phyloP scores from a whole-genome alignment of 2,797 vertebrate species.

The Phoxinus dragarum region DNA sequence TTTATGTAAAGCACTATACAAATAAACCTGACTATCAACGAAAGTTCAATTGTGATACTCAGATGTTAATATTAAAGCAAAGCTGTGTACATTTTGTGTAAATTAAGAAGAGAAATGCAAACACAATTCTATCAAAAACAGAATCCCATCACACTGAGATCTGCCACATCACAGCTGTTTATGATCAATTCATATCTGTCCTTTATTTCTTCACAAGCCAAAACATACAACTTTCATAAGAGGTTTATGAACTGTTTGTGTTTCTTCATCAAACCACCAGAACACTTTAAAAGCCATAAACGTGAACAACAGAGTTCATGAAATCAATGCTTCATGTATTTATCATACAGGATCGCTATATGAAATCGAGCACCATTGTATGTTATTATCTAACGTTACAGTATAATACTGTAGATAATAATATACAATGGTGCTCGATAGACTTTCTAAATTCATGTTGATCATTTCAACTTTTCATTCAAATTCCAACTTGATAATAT shows the following conservation, averaged over 20 bases:
- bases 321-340: neutral
- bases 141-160: neutral
- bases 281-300: neutral
- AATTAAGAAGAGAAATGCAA: constrained; percentile 12
- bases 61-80: neutral
- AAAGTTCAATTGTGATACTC: neutral
- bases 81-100: constrained; percentile 6
- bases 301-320: neutral
- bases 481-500: neutral
- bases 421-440: neutral
- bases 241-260: neutral
- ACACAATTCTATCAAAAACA: neutral
- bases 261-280: neutral
- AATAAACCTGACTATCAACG: neutral
- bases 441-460: neutral
- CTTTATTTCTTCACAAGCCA: neutral
- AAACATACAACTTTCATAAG: constrained; percentile 1
- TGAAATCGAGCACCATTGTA: too few species aligned
- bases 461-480: neutral
- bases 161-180: neutral
- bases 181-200: neutral
- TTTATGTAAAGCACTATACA: neutral
- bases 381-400: too few species aligned
- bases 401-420: neutral
- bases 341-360: neutral